These are phyloP conservation scores for Protonibea diacanthus DNA, from an alignment of 2,797 vertebrate species.

Conservation along the genomic window DNA sequence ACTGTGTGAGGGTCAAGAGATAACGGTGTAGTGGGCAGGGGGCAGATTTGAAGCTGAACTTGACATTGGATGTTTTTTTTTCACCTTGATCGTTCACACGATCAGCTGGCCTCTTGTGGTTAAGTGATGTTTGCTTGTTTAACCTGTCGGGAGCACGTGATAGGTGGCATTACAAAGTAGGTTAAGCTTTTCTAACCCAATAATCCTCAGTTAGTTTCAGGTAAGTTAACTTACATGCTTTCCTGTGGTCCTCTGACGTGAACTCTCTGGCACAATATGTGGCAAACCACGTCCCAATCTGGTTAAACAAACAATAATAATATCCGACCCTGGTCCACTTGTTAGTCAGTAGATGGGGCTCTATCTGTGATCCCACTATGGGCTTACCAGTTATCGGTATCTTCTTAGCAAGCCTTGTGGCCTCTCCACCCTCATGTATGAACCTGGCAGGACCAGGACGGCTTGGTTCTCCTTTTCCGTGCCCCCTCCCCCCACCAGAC, in stretches of 20 bases:
- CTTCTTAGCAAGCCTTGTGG: conserved; percentile 50
- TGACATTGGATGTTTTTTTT: neutral
- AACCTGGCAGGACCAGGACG: conserved; percentile 71
- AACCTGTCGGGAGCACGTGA: conserved; percentile 24
- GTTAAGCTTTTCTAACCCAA: conserved; percentile 34
- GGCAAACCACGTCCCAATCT: conserved; percentile 3
- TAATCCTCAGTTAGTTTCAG: conserved; percentile 40
- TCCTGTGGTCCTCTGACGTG: conserved; percentile 4
- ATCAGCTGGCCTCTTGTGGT: neutral
- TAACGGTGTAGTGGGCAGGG: neutral
- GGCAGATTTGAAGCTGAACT: conserved; percentile 13
- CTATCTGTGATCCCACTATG: conserved; percentile 34
- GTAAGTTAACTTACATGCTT: conserved; percentile 20
- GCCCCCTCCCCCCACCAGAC: conserved; percentile 77
- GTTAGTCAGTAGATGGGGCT: conserved; percentile 36
- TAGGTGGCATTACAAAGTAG: conserved; percentile 35
- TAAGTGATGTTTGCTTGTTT: conserved; percentile 9
- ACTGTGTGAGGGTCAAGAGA: conserved; percentile 9
- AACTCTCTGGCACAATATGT: conserved; percentile 17
- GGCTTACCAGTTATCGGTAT: conserved; percentile 50
- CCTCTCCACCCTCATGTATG: conserved; percentile 58
- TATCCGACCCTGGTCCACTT: conserved; percentile 40
- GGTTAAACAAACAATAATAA: conserved; percentile 31
- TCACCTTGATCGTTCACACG: neutral
- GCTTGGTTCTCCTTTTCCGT: conserved; percentile 70